These are phyloP conservation scores for Plestiodon gilberti DNA, from an alignment of 2,113 vertebrate species.

Conservation along the genomic window DNA sequence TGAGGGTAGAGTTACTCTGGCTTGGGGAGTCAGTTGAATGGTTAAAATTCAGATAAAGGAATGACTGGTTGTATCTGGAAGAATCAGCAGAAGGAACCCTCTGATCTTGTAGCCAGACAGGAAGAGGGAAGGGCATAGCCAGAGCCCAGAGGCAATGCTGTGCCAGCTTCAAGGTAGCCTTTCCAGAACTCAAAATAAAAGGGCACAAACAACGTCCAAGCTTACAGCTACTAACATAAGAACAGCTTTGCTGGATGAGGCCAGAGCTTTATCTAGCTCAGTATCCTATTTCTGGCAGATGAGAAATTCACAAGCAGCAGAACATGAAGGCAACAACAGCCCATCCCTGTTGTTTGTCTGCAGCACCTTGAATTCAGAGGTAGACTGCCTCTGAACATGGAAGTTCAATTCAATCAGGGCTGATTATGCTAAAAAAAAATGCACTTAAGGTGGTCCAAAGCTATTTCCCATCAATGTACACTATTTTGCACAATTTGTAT, in stretches of 20 bases:
- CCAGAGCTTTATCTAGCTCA: not conserved
- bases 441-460: not conserved
- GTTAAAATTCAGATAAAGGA: not conserved
- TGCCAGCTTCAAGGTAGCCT: not conserved
- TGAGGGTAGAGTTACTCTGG: not conserved
- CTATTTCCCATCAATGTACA: not conserved
- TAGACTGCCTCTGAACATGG: not conserved
- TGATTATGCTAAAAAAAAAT: not conserved
- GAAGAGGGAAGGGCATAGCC: not conserved
- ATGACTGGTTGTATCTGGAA: not conserved
- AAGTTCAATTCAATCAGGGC: not conserved
- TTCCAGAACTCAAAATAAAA: not conserved
- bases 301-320: not conserved
- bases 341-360: not conserved
- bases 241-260: not conserved
- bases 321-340: not conserved
- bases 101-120: not conserved
- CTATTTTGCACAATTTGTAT: not conserved
- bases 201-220: not conserved
- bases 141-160: too few species aligned
- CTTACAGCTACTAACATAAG: too few species aligned
- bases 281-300: not conserved
- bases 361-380: not conserved
- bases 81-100: not conserved
- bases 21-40: not conserved